Evolutionary conservation across 2,797 vertebrate genomes (phyloP).

Genomic region (Lepilemur septentrionalis): DNA sequence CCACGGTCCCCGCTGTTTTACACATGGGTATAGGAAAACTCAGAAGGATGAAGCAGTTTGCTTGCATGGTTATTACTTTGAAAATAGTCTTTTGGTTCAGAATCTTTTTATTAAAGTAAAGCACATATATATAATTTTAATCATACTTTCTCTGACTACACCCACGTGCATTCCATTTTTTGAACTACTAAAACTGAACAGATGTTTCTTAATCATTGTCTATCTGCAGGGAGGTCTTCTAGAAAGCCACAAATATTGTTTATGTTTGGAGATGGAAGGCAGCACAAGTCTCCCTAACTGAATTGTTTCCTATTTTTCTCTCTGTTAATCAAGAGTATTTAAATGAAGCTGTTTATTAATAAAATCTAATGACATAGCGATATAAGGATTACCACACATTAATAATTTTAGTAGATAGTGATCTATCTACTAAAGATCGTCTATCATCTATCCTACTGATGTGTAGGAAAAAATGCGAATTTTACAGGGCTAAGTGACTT

Average conservation of each 20-base stretch:
- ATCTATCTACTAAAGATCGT: neutral
- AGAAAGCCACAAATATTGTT: neutral
- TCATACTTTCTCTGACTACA: neutral
- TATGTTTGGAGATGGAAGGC: neutral
- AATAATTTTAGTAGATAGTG: conserved; percentile 59
- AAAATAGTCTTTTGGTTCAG: neutral
- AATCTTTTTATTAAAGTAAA: neutral
- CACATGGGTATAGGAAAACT: neutral
- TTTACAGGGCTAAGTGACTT: conserved; percentile 45
- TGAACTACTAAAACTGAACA: neutral
- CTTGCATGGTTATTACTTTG: neutral
- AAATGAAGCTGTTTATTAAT: conserved; percentile 75
- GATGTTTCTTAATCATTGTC: neutral
- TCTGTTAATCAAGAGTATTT: conserved; percentile 69
- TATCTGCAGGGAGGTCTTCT: neutral
- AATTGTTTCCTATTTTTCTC: conserved; percentile 41
- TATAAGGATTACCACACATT: conserved; percentile 66
- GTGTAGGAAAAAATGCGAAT: conserved; percentile 45
- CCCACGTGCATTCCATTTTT: neutral
- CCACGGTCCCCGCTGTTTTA: neutral
- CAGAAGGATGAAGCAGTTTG: neutral
- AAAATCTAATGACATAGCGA: conserved; percentile 54
- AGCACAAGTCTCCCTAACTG: neutral
- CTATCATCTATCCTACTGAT: neutral
- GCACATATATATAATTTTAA: neutral